Conservation (phyloP, 2,888 invertebrate species). For the Omphaloscelis lunosa region DNA sequence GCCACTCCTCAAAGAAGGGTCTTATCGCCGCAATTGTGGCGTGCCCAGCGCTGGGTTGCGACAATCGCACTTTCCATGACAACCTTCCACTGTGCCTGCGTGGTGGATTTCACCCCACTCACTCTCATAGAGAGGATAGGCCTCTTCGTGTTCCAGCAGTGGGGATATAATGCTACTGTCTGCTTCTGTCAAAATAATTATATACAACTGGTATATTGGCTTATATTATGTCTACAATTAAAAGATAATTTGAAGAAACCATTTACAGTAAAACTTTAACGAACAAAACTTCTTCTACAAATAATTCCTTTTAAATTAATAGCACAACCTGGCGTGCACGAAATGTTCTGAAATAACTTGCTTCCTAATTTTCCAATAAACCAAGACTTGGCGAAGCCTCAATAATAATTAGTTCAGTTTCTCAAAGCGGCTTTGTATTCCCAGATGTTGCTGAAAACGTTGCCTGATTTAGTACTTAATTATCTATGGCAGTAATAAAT, state of each 20-base stretch:
- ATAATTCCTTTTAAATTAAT: conserved; percentile 9
- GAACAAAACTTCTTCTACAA: conserved; percentile 12
- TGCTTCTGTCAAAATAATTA: background rate
- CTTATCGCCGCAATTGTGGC: too few relatives aligned
- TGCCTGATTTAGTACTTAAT: conserved; percentile 35
- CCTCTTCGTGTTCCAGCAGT: too few relatives aligned
- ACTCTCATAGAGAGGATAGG: too few relatives aligned
- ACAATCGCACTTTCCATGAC: too few relatives aligned
- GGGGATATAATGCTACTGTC: background rate
- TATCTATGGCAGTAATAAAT: conserved; percentile 7
- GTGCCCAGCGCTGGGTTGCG: too few relatives aligned
- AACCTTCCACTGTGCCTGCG: background rate
- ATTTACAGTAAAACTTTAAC: background rate
- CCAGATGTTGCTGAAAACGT: conserved; percentile 33
- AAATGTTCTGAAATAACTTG: conserved; percentile 4
- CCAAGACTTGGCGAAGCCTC: conserved; percentile 24
- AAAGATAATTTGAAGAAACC: background rate
- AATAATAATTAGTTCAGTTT: conserved; percentile 35
- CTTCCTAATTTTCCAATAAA: conserved; percentile 39
- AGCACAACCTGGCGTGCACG: background rate
- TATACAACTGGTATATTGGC: background rate
- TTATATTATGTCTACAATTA: background rate
- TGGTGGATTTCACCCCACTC: background rate
- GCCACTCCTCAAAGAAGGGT: too few relatives aligned
- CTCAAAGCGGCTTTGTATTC: conserved; percentile 18